Evolutionary conservation across 2,797 vertebrate genomes (phyloP).

Genomic region (Crenuchus spilurus): DNA sequence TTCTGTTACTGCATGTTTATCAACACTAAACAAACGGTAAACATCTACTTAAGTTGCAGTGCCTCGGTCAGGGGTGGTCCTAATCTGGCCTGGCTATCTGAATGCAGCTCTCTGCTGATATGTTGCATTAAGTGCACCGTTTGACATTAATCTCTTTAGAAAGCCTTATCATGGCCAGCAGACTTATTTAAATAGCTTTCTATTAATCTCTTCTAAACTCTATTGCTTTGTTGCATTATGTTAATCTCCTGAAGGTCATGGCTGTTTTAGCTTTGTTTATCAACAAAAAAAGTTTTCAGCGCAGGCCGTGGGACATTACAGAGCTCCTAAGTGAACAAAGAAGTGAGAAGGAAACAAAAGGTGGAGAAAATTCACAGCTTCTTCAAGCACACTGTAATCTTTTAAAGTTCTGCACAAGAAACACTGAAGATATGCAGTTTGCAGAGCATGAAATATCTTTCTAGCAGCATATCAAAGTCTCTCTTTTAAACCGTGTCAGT

Average conservation of each 20-base stretch:
- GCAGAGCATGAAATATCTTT: neutral
- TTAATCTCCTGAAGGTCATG: constrained; percentile 45
- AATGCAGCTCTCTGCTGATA: constrained; percentile 31
- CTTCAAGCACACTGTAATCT: neutral
- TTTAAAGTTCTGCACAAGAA: neutral
- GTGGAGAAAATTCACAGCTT: constrained; percentile 7
- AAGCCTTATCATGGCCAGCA: constrained; percentile 51
- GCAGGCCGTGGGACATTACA: neutral
- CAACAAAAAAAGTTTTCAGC: constrained; percentile 28
- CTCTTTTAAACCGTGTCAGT: neutral
- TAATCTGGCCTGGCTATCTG: constrained; percentile 24
- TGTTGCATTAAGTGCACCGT: constrained; percentile 37
- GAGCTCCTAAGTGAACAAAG: constrained; percentile 18
- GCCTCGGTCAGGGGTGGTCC: neutral
- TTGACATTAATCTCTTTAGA: constrained; percentile 46
- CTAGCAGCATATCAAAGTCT: neutral
- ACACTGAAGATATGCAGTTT: neutral
- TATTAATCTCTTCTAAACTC: constrained; percentile 50
- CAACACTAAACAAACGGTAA: constrained; percentile 1
- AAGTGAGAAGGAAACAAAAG: constrained; percentile 19
- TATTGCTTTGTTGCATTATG: constrained; percentile 44
- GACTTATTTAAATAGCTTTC: constrained; percentile 47
- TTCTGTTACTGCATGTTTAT: neutral
- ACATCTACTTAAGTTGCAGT: constrained; percentile 8
- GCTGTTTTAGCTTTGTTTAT: constrained; percentile 28